Evolutionary conservation across 2,888 invertebrate species (phyloP).

Genomic region (Marronus borbonicus): DNA sequence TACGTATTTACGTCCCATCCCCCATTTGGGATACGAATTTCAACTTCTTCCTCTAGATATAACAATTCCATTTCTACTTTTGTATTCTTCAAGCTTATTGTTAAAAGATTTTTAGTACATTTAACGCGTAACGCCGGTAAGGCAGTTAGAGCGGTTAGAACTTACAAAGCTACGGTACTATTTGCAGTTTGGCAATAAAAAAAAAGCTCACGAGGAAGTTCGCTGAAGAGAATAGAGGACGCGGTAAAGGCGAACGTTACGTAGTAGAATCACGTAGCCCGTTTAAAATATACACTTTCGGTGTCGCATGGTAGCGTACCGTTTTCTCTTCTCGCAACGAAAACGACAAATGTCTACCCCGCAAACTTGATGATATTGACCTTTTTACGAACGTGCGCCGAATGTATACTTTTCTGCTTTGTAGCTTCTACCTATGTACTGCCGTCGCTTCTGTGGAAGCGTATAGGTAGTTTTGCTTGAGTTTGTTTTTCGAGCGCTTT

Average conservation of each 20-base stretch:
- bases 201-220: not conserved
- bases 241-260: slow-evolving; percentile 37
- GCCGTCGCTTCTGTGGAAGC: not conserved
- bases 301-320: slow-evolving; percentile 49
- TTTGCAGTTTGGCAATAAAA: no score
- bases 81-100: no score
- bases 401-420: slow-evolving; percentile 1
- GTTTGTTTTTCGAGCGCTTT: slow-evolving; percentile 5
- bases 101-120: no score
- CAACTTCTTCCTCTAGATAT: no score
- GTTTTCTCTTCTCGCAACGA: not conserved
- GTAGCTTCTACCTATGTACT: no score
- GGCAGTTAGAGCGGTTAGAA: no score
- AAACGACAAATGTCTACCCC: slow-evolving; percentile 52
- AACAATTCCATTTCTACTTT: no score
- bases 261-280: slow-evolving; percentile 57
- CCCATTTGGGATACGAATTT: no score
- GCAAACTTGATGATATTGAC: slow-evolving; percentile 37
- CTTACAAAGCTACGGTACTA: no score
- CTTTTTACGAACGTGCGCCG: slow-evolving; percentile 31
- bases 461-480: not conserved
- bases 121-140: no score
- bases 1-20: no score
- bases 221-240: not conserved
- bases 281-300: slow-evolving; percentile 58